A percentile compares a stretch with the other conserved stretches of the same genome.
These are phyloP conservation scores for Cyprinella venusta DNA, from an alignment of 2,797 vertebrate genomes.

Conservation along the genomic window DNA sequence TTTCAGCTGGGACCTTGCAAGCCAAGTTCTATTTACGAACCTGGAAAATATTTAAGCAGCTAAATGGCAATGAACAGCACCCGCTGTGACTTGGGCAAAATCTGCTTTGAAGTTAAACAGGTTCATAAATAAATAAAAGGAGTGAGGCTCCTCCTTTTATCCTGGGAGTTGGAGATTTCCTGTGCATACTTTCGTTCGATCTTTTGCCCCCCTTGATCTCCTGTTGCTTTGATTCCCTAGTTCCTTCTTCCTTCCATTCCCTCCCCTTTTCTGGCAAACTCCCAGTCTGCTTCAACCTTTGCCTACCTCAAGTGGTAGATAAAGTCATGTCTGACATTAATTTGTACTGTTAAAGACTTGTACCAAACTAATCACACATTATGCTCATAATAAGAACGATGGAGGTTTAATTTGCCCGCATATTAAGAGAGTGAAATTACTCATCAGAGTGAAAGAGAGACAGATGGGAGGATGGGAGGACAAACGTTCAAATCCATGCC, in stretches of 20 bases:
- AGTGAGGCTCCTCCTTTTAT: slow-evolving; percentile 50
- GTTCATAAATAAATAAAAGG: slow-evolving; percentile 62
- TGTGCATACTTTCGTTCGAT: slow-evolving; percentile 26
- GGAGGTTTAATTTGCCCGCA: slow-evolving; percentile 58
- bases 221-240: slow-evolving; percentile 31
- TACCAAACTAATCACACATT: slow-evolving; percentile 55
- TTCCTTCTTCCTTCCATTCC: slow-evolving; percentile 9
- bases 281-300: slow-evolving; percentile 7
- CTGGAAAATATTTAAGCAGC: slow-evolving; percentile 54
- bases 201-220: slow-evolving; percentile 9
- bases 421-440: slow-evolving; percentile 56
- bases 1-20: slow-evolving; percentile 42
- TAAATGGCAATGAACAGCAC: slow-evolving; percentile 57
- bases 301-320: slow-evolving; percentile 28
- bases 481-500: not conserved
- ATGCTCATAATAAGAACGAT: slow-evolving; percentile 42
- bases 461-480: slow-evolving; percentile 24
- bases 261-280: not conserved
- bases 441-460: slow-evolving; percentile 31
- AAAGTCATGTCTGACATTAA: slow-evolving; percentile 57
- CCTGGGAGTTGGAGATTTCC: slow-evolving; percentile 47
- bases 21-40: slow-evolving; percentile 58
- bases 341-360: slow-evolving; percentile 57
- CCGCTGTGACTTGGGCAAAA: slow-evolving; percentile 48
- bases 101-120: slow-evolving; percentile 64